phyloP scores from a whole-genome alignment of 2,797 vertebrate genomes.

The Ambastaia sidthimunki region DNA sequence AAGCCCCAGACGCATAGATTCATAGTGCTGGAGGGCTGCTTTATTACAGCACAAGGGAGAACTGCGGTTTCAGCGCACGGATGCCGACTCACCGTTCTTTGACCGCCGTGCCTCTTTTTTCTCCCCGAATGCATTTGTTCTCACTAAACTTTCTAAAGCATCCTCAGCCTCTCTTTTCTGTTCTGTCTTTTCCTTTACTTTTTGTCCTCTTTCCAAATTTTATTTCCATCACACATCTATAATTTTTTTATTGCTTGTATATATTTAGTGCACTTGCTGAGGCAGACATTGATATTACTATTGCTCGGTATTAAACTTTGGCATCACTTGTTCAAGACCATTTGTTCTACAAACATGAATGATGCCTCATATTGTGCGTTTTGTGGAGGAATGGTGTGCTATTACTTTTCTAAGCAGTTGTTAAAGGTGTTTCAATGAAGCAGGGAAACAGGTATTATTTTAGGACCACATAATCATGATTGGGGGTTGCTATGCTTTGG shows the following conservation, averaged over 20 bases:
- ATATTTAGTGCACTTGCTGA: not conserved
- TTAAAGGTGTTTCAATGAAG: not conserved
- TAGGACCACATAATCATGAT: not conserved
- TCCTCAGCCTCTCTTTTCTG: not conserved
- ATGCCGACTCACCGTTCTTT: slow-evolving; percentile 20
- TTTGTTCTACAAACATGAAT: not conserved
- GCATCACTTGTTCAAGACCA: no score
- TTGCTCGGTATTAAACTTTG: not conserved
- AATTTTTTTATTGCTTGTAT: not conserved
- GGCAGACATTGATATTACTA: not conserved
- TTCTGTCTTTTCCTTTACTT: no score
- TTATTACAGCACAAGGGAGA: slow-evolving; percentile 70
- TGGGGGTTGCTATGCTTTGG: no score
- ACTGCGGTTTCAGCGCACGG: slow-evolving; percentile 13
- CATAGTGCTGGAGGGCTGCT: slow-evolving; percentile 72
- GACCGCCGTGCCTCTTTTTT: slow-evolving; percentile 61
- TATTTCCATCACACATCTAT: slow-evolving; percentile 24
- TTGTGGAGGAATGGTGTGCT: not conserved
- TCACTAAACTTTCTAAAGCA: not conserved
- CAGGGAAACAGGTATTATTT: not conserved
- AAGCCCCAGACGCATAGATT: slow-evolving; percentile 78
- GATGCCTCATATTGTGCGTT: not conserved
- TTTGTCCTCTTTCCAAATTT: not conserved
- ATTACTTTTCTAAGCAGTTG: slow-evolving; percentile 5
- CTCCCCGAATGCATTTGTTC: no score